phyloP scores from a whole-genome alignment of 2,888 invertebrate species.

The Drosophila mimetica region DNA sequence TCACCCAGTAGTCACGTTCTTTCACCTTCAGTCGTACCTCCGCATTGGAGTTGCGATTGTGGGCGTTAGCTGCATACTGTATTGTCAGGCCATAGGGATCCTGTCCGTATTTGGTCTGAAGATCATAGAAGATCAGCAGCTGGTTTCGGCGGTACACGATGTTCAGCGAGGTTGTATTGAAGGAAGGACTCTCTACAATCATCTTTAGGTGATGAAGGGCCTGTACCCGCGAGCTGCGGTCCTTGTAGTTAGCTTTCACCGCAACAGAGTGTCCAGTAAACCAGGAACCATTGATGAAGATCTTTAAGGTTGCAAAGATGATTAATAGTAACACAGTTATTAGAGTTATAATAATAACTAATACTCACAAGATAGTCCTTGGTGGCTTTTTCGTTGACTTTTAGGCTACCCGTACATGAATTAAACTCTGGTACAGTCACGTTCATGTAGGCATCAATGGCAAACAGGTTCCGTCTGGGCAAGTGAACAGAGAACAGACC shows the following conservation, averaged over 20 bases:
- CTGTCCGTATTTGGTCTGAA: slow-evolving; percentile 87
- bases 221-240: slow-evolving; percentile 88
- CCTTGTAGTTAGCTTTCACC: slow-evolving; percentile 90
- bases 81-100: slow-evolving; percentile 88
- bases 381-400: slow-evolving; percentile 88
- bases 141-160: slow-evolving; percentile 89
- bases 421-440: slow-evolving; percentile 90
- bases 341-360: not conserved
- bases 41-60: slow-evolving; percentile 87
- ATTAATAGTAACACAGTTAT: not conserved
- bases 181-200: slow-evolving; percentile 89
- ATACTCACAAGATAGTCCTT: slow-evolving; percentile 88
- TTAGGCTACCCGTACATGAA: slow-evolving; percentile 88
- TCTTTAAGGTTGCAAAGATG: slow-evolving; percentile 82
- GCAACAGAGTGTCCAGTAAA: slow-evolving; percentile 89
- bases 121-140: slow-evolving; percentile 88
- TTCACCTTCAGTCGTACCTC: slow-evolving; percentile 87
- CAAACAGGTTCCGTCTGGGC: slow-evolving; percentile 88
- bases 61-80: slow-evolving; percentile 87
- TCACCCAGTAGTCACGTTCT: slow-evolving; percentile 88
- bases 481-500: slow-evolving; percentile 86
- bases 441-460: slow-evolving; percentile 89
- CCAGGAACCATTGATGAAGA: slow-evolving; percentile 91
- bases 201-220: slow-evolving; percentile 89
- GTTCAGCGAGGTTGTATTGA: slow-evolving; percentile 88